These are phyloP conservation scores for Heterodera filipjevi DNA, from an alignment of 2,888 invertebrate genomes.

Conservation along the genomic window DNA sequence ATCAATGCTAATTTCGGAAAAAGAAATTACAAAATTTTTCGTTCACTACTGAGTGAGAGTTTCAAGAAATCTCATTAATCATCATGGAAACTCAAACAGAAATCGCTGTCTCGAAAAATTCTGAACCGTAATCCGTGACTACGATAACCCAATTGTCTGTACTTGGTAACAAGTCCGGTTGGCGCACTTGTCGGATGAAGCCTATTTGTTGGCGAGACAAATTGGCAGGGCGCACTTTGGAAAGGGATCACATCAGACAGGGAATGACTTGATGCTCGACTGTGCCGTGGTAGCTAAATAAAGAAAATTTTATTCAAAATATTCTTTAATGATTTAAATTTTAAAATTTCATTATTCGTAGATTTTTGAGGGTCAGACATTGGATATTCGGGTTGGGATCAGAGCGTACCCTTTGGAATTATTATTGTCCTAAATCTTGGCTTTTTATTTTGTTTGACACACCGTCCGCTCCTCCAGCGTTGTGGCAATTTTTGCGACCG, in stretches of 20 bases:
- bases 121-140: too few relatives aligned
- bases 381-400: too few relatives aligned
- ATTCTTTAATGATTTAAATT: not conserved
- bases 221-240: not conserved
- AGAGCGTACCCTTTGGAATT: too few relatives aligned
- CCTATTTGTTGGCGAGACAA: not conserved
- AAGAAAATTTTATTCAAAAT: not conserved
- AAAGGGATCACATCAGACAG: constrained; percentile 10
- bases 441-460: not conserved
- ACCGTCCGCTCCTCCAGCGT: constrained; percentile 9
- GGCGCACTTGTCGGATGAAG: not conserved
- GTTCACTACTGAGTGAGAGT: too few relatives aligned
- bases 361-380: too few relatives aligned
- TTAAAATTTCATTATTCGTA: too few relatives aligned
- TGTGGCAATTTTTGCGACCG: not conserved
- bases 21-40: too few relatives aligned
- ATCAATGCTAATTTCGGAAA: too few relatives aligned
- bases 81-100: too few relatives aligned
- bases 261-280: constrained; percentile 16
- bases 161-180: constrained; percentile 20
- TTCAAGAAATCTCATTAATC: too few relatives aligned
- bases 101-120: too few relatives aligned
- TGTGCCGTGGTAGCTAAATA: constrained; percentile 16
- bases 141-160: not conserved
- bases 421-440: too few relatives aligned